Conservation (phyloP, 2,797 vertebrate genomes). For the Periophthalmus magnuspinnatus region DNA sequence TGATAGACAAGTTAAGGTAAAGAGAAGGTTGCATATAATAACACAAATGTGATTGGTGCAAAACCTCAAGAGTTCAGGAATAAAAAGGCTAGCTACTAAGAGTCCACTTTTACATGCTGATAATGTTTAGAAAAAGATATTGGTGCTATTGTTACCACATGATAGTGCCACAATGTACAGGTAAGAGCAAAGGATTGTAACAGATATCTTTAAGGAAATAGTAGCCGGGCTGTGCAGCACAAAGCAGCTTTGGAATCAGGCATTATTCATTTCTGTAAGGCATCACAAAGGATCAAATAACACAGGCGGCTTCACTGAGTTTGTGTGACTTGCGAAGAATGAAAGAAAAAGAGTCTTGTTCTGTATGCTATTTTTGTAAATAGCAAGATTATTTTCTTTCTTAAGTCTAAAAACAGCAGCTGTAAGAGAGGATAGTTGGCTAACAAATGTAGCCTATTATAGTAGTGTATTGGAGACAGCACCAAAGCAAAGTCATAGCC, state of each 20-base stretch:
- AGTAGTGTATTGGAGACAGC: neutral
- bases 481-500: neutral
- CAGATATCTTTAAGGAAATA: constrained; percentile 38
- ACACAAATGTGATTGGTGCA: neutral
- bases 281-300: constrained; percentile 42
- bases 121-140: constrained; percentile 19
- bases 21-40: neutral
- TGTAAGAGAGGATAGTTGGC: neutral
- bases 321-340: constrained; percentile 9
- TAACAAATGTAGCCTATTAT: neutral
- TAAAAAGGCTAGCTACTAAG: neutral
- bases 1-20: constrained; percentile 6
- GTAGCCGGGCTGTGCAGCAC: constrained; percentile 22
- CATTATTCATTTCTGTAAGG: constrained; percentile 31
- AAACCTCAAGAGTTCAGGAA: neutral
- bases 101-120: neutral
- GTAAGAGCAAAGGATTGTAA: constrained; percentile 25
- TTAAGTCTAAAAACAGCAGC: neutral
- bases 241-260: constrained; percentile 33
- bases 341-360: constrained; percentile 15
- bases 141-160: constrained; percentile 40
- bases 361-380: constrained; percentile 8
- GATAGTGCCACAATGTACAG: constrained; percentile 4
- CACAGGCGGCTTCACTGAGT: constrained; percentile 3
- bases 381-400: neutral